Evolutionary conservation across 2,797 vertebrate species (phyloP).

Genomic region (Vipera ursinii): DNA sequence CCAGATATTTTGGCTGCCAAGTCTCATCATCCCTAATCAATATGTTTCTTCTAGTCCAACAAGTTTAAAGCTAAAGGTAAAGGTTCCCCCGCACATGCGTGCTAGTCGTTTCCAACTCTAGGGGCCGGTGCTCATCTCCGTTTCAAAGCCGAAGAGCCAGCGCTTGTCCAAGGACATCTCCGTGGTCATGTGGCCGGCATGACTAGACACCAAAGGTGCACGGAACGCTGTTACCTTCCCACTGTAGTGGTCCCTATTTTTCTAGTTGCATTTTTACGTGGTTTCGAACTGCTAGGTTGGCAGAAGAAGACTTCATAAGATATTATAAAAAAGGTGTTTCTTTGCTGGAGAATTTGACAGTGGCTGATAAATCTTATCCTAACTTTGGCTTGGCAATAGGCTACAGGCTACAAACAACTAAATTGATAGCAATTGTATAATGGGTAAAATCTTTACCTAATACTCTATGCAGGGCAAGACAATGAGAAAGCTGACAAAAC

Average conservation of each 20-base stretch:
- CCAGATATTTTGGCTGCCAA: background rate
- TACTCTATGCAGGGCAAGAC: background rate
- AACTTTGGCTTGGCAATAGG: slow-evolving; percentile 3
- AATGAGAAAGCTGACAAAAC: background rate
- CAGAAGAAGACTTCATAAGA: background rate
- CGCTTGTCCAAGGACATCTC: too few species aligned
- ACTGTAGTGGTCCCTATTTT: too few species aligned
- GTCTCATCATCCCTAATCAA: background rate
- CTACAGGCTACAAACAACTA: background rate
- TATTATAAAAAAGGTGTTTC: slow-evolving; percentile 8
- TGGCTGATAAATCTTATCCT: background rate
- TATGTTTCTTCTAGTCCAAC: background rate
- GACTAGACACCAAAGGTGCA: too few species aligned
- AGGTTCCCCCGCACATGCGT: too few species aligned
- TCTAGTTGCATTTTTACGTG: too few species aligned
- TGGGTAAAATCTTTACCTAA: background rate
- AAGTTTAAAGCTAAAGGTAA: background rate
- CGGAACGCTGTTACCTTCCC: too few species aligned
- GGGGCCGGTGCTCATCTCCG: too few species aligned
- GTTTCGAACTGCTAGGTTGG: too few species aligned
- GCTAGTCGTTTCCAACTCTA: too few species aligned
- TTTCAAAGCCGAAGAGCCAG: too few species aligned
- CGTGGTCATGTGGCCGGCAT: too few species aligned
- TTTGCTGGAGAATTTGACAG: background rate
- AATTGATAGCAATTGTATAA: background rate